Base-by-base conservation (phyloP, 1,140 invertebrate genomes). In the Saxidomus purpurata region DNA sequence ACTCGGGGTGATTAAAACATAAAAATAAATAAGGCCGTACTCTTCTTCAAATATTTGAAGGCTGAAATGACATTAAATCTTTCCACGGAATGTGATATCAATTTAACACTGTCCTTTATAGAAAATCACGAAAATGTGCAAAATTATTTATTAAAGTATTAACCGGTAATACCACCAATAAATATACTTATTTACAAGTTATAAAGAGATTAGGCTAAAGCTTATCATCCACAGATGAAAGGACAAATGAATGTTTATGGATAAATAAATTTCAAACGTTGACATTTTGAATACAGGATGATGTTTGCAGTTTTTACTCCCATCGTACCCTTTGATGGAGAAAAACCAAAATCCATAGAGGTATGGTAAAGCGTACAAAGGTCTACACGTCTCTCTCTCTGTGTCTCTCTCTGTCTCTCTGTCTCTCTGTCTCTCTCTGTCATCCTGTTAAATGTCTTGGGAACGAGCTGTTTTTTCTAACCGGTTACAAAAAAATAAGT, bases 71-170 rank as follows among this genome's bases (percentile, higher is more conserved):
- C 31, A 36, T 55, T 80, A 55, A 80, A 69, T 34, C 40, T 47
- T 83, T 47, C 25, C 38, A 28, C 81, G 25, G 1, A 69, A 67
- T 69, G 28, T 83, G 11, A 15, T n/a, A 77, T 40, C 15, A 69
- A 40, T 52, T 55, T 74, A 34, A 49, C 52, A 55, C 43, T 3
- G 11, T 25, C 38, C 9, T 87, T 6, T 87, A 43, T 47, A 55
- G 38, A 63, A 13, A 31, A 47, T 36, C 61, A 79, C 47, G 28
- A 49, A 59, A 55, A 49, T 43, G 83, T 83, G 67, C 63, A 52
- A 76, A 74, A n/a, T 85, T 85, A 59, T 85, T 71, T 85, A 85
- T 85, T 34, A 74, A 40, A 28, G 67, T 55, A 85, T 74, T 55
- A 49, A 59, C 25, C 22, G 13, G 19, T 71, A 85, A 38, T 52